These are phyloP conservation scores for Carlito syrichta DNA, from an alignment of 2,113 vertebrate species.

Conservation along the genomic window DNA sequence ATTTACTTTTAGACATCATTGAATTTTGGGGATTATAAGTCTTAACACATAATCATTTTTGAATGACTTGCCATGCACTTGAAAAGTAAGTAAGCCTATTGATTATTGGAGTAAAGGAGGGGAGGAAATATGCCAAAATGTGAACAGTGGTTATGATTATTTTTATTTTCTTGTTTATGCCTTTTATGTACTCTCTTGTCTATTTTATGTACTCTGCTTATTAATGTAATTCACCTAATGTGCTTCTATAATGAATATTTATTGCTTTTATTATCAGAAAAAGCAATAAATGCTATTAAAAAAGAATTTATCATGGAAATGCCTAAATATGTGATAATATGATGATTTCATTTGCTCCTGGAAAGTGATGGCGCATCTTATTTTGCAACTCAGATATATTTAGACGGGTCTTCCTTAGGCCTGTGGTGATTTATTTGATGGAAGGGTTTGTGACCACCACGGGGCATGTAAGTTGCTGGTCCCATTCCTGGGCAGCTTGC, in stretches of 20 bases:
- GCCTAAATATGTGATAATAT: conserved; percentile 33
- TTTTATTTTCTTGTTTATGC: conserved; percentile 69
- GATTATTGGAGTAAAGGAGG: conserved; percentile 22
- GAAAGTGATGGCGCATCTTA: not conserved
- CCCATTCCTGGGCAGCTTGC: not conserved
- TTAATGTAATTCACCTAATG: conserved; percentile 62
- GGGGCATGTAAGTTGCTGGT: not conserved
- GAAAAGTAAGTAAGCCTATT: not conserved
- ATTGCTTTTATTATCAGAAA: conserved; percentile 66
- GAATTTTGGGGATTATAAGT: not conserved
- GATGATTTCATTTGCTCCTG: conserved; percentile 32
- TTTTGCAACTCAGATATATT: not conserved
- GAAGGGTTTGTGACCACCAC: not conserved
- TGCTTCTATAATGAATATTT: conserved; percentile 48
- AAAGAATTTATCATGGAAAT: conserved; percentile 38
- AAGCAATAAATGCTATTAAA: conserved; percentile 59
- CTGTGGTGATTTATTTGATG: not conserved
- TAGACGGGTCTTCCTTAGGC: not conserved
- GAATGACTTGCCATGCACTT: not conserved
- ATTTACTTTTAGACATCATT: not conserved
- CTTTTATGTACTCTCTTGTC: conserved; percentile 47
- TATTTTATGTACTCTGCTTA: conserved; percentile 52
- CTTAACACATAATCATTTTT: not conserved
- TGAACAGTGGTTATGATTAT: conserved; percentile 26
- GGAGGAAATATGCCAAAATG: not conserved